These are phyloP conservation scores for Parasteatoda tepidariorum DNA, from an alignment of 1,140 invertebrate genomes.

Conservation along the genomic window DNA sequence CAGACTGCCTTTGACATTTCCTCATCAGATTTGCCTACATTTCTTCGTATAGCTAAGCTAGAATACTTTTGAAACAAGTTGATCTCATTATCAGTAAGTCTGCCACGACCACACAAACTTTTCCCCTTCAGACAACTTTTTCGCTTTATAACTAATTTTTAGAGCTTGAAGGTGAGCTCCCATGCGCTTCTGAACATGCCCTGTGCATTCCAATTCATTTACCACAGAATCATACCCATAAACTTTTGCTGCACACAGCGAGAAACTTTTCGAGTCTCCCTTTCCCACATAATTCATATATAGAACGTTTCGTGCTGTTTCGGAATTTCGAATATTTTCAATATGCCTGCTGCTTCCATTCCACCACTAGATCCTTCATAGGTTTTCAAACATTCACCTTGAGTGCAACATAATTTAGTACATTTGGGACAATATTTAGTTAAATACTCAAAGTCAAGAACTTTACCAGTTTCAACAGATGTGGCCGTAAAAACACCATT, in stretches of 20 bases:
- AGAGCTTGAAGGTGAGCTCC: background rate
- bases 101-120: slow-evolving; percentile 9
- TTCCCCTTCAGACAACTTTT: slow-evolving; percentile 5
- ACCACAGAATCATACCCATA: slow-evolving; percentile 38
- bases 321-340: background rate
- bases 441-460: no score
- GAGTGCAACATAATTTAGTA: no score
- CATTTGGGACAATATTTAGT: no score
- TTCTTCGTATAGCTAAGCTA: slow-evolving; percentile 8
- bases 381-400: no score
- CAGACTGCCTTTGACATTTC: no score
- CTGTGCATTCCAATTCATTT: slow-evolving; percentile 11
- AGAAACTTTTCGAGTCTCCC: slow-evolving; percentile 59
- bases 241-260: slow-evolving; percentile 38
- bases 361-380: background rate
- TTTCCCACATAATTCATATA: slow-evolving; percentile 55
- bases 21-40: background rate
- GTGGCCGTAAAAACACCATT: no score
- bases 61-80: slow-evolving; percentile 10
- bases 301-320: background rate
- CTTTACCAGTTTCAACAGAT: no score
- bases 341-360: background rate
- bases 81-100: background rate
- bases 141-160: background rate
- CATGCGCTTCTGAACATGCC: no score